phyloP scores from a whole-genome alignment of 2,113 vertebrate species.

The Lampris incognitus region DNA sequence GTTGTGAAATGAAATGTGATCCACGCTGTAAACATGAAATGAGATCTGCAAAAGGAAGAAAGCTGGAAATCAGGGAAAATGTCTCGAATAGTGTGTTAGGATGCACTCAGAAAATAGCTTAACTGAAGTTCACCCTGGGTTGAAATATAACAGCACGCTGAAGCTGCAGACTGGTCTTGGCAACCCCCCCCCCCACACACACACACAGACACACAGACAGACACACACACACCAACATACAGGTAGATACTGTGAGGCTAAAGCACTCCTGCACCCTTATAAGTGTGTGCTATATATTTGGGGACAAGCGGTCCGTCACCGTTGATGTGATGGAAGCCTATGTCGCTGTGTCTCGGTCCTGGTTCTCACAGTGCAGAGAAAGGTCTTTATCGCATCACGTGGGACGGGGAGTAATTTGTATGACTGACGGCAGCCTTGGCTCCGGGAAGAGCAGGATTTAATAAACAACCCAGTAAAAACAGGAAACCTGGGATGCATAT shows the following conservation, averaged over 20 bases:
- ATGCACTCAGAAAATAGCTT: not conserved
- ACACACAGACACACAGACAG: constrained; percentile 37
- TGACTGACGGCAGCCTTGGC: constrained; percentile 44
- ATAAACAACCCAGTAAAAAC: constrained; percentile 73
- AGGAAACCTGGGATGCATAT: constrained; percentile 72
- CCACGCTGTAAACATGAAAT: constrained; percentile 88
- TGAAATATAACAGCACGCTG: not conserved
- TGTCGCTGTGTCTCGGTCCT: constrained; percentile 61
- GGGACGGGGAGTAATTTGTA: constrained; percentile 66
- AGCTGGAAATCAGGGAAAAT: constrained; percentile 9
- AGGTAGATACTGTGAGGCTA: constrained; percentile 26
- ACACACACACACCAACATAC: constrained; percentile 18
- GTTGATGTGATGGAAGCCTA: constrained; percentile 71
- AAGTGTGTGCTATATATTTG: constrained; percentile 50
- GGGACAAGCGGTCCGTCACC: constrained; percentile 45
- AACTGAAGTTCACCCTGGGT: not conserved
- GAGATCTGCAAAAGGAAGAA: constrained; percentile 76
- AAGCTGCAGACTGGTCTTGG: constrained; percentile 27
- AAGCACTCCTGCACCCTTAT: constrained; percentile 24
- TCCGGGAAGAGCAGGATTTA: constrained; percentile 61
- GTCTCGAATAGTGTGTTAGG: not conserved
- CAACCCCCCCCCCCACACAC: constrained; percentile 20
- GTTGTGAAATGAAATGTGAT: constrained; percentile 82
- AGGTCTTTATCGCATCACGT: constrained; percentile 14
- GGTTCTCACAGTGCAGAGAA: constrained; percentile 46